Evolutionary conservation across 1,140 invertebrate species (phyloP).

Genomic region (Drosophila ananassae): DNA sequence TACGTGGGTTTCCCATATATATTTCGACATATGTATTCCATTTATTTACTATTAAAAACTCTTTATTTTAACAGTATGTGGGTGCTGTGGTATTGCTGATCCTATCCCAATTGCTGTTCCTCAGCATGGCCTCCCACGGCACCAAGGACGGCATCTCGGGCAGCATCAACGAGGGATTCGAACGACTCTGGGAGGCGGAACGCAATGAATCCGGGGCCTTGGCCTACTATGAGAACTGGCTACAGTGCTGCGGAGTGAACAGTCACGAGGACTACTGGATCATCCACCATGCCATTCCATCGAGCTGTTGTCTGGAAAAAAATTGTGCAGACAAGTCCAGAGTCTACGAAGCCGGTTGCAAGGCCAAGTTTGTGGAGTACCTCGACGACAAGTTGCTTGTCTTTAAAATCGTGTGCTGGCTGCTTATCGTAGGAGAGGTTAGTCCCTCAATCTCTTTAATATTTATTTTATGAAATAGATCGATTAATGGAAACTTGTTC

Average conservation of each 20-base stretch:
- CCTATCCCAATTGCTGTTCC: constrained; percentile 65
- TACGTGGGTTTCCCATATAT: too few species aligned
- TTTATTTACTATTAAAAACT: too few species aligned
- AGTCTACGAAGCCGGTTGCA: constrained; percentile 62
- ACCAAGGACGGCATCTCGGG: constrained; percentile 75
- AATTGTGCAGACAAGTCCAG: constrained; percentile 54
- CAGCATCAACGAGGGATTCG: constrained; percentile 74
- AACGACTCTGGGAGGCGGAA: constrained; percentile 68
- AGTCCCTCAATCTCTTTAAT: neutral
- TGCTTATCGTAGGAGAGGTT: constrained; percentile 72
- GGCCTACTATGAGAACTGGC: constrained; percentile 73
- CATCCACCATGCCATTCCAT: constrained; percentile 64
- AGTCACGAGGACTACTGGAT: constrained; percentile 62
- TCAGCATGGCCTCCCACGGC: constrained; percentile 73
- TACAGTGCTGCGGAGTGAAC: constrained; percentile 78
- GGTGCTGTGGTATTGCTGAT: constrained; percentile 59
- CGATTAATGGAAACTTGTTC: too few species aligned
- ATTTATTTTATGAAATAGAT: neutral
- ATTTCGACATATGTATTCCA: too few species aligned
- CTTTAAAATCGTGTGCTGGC: constrained; percentile 72
- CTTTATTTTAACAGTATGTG: constrained; percentile 34
- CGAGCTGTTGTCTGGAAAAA: constrained; percentile 57
- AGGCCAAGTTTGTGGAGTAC: constrained; percentile 67
- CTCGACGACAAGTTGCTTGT: constrained; percentile 65
- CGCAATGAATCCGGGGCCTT: constrained; percentile 62